These are phyloP conservation scores for Linyphia triangularis DNA, from an alignment of 2,888 invertebrate genomes.

Conservation along the genomic window DNA sequence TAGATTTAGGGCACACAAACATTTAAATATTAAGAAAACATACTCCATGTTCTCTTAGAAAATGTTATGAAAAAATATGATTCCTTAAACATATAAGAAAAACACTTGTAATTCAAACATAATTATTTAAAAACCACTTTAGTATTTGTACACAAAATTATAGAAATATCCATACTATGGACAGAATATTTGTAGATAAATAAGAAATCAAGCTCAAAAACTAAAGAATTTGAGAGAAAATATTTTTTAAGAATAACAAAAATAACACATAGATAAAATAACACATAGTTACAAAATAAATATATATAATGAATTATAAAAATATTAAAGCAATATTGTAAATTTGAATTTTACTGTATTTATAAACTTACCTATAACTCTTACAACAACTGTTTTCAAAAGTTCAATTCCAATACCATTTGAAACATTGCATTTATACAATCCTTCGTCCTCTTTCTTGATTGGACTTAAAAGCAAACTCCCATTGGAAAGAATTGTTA, in stretches of 20 bases:
- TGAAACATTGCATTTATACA: constrained; percentile 60
- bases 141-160: too few relatives aligned
- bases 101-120: too few relatives aligned
- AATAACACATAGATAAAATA: background rate
- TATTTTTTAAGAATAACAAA: background rate
- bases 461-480: constrained; percentile 25
- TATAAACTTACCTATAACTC: constrained; percentile 58
- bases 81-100: too few relatives aligned
- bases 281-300: background rate
- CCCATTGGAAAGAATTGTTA: constrained; percentile 21
- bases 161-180: too few relatives aligned
- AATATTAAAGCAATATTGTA: background rate
- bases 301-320: background rate
- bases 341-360: background rate
- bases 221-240: background rate
- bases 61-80: too few relatives aligned
- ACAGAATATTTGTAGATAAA: too few relatives aligned
- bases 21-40: too few relatives aligned
- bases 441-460: constrained; percentile 50
- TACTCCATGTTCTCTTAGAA: too few relatives aligned
- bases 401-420: constrained; percentile 51
- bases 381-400: constrained; percentile 28
- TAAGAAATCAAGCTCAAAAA: too few relatives aligned
- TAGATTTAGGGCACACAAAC: too few relatives aligned
- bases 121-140: too few relatives aligned